These are phyloP conservation scores for Psittacus erithacus DNA, from an alignment of 2,113 vertebrate species.

Conservation along the genomic window DNA sequence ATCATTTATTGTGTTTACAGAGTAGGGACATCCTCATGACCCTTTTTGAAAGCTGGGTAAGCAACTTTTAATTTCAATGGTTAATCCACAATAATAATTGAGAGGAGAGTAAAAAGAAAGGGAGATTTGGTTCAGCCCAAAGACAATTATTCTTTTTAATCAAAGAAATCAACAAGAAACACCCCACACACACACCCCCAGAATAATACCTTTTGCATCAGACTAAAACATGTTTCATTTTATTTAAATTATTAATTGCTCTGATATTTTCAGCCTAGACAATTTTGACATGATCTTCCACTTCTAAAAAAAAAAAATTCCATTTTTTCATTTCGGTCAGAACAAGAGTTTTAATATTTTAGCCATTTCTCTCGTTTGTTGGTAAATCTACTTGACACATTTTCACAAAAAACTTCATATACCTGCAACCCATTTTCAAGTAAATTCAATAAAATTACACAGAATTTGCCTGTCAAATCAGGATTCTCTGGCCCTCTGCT, in stretches of 20 bases:
- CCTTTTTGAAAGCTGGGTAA: not conserved
- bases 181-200: too few species aligned
- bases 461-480: not conserved
- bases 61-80: not conserved
- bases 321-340: not conserved
- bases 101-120: not conserved
- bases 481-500: not conserved
- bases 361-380: not conserved
- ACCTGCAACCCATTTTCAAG: not conserved
- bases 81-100: not conserved
- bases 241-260: not conserved
- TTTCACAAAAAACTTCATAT: not conserved
- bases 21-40: accelerated
- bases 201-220: not conserved
- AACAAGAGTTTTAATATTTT: not conserved
- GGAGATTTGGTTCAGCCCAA: not conserved
- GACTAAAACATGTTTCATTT: not conserved
- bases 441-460: not conserved
- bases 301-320: not conserved
- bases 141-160: not conserved
- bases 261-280: not conserved
- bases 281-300: not conserved
- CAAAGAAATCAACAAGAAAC: not conserved
- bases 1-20: not conserved
- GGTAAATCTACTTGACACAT: not conserved